Conservation (phyloP, 2,113 vertebrate genomes). For the Petrocephalus microphthalmus region DNA sequence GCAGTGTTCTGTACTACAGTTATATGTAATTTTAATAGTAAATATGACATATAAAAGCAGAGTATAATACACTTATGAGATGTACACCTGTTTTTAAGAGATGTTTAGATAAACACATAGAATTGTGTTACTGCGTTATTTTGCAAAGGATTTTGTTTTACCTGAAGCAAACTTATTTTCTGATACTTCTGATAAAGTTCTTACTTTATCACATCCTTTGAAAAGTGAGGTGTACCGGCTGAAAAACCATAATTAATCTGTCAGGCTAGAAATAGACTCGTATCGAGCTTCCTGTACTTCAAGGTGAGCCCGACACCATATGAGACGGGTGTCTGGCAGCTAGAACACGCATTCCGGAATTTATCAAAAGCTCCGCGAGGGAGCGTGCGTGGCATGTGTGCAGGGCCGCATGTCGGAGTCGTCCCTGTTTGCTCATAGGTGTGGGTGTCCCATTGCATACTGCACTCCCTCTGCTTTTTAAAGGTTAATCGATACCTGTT, state of each 20-base stretch:
- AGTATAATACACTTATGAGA: not conserved
- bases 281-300: not conserved
- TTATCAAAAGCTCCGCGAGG: not conserved
- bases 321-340: not conserved
- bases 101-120: not conserved
- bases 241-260: constrained; percentile 3
- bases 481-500: constrained; percentile 18
- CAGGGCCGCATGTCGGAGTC: not conserved
- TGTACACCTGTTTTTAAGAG: not conserved
- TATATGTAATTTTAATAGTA: not conserved
- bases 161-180: not conserved
- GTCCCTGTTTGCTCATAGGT: not conserved
- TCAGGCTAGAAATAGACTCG: not conserved
- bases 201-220: not conserved
- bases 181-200: not conserved
- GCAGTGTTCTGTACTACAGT: not conserved
- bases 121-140: not conserved
- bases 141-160: not conserved
- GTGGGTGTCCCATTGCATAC: not conserved
- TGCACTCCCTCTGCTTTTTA: not conserved
- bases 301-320: not conserved
- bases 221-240: not conserved
- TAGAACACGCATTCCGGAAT: not conserved
- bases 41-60: not conserved
- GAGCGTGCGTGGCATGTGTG: not conserved